Evolutionary conservation across 2,113 vertebrate genomes (phyloP).

Genomic region (Gallinago jamesoni): DNA sequence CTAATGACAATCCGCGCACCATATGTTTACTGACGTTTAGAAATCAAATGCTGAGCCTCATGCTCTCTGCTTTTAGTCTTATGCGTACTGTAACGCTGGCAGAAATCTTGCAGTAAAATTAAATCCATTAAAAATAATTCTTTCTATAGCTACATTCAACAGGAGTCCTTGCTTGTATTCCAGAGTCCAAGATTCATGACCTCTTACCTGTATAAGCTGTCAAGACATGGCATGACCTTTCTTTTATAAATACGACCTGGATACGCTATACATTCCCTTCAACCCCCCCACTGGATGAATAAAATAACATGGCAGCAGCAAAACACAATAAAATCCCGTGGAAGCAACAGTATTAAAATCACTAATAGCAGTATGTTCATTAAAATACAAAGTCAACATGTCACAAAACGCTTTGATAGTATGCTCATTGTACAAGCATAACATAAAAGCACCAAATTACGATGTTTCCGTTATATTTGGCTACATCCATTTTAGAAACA

Average conservation of each 20-base stretch:
- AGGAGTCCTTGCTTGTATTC: background rate
- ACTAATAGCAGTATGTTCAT: background rate
- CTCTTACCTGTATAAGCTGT: constrained; percentile 18
- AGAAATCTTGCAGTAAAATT: background rate
- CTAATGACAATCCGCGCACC: background rate
- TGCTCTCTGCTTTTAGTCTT: background rate
- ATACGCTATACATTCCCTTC: background rate
- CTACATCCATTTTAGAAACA: background rate
- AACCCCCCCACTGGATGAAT: accelerated
- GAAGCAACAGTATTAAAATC: background rate
- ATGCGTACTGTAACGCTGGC: background rate
- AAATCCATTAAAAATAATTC: background rate
- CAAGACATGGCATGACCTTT: background rate
- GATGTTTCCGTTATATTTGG: background rate
- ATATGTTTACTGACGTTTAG: background rate
- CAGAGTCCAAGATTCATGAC: background rate
- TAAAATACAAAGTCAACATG: background rate
- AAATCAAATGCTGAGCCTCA: constrained; percentile 15
- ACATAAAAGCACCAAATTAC: background rate
- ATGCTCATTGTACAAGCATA: background rate
- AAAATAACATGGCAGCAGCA: background rate
- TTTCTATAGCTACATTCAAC: background rate
- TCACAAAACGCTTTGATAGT: background rate
- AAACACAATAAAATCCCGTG: background rate
- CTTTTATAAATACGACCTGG: constrained; percentile 22